Percentiles rank a stretch among this genome's conserved stretches.
These are phyloP conservation scores for Aix galericulata DNA, from an alignment of 2,113 vertebrate species.

Conservation along the genomic window DNA sequence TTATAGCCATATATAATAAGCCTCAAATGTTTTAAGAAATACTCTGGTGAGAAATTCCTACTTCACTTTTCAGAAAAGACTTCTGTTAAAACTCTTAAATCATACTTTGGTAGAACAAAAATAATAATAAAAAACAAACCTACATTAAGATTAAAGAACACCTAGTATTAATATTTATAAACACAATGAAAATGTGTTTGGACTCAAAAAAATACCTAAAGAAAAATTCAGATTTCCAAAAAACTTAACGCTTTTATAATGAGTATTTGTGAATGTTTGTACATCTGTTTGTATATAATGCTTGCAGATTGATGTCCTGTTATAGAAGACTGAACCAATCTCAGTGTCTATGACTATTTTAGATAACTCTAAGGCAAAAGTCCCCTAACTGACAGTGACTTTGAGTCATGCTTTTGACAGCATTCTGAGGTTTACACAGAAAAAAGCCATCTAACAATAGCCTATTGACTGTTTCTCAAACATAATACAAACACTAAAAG, in stretches of 20 bases:
- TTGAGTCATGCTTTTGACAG: background rate
- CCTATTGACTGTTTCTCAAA: background rate
- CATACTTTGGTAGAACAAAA: background rate
- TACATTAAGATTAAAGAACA: background rate
- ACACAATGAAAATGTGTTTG: background rate
- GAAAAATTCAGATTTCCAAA: background rate
- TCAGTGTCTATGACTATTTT: background rate
- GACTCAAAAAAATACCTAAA: background rate
- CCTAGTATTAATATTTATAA: background rate
- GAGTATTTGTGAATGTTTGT: background rate
- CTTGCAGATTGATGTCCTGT: background rate
- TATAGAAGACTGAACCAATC: background rate
- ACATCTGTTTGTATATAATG: background rate
- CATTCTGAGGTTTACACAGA: background rate
- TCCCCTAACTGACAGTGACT: background rate
- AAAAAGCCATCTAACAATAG: background rate
- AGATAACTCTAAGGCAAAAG: background rate
- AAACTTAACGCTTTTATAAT: background rate
- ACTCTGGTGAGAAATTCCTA: background rate
- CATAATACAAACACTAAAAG: background rate
- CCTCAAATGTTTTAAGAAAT: background rate
- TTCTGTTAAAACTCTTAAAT: background rate
- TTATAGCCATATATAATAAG: background rate
- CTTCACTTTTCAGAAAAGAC: background rate
- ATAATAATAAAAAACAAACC: background rate